Evolutionary conservation across 2,113 vertebrate species (phyloP).

Genomic region (Hypocryptadius cinnamomeus): DNA sequence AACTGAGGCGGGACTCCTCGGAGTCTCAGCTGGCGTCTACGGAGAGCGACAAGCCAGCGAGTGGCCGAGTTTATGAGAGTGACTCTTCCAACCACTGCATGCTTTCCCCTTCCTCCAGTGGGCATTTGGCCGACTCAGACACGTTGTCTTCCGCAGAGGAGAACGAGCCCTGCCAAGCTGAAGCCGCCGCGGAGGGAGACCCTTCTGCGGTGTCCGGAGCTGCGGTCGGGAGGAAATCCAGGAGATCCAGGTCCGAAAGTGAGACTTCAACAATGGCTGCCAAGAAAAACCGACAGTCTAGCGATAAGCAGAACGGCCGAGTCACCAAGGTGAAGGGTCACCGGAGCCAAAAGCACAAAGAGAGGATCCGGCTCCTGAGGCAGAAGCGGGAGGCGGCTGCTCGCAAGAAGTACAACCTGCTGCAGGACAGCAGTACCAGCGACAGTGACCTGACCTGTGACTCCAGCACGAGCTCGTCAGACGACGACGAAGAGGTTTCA

Average conservation of each 20-base stretch:
- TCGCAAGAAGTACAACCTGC: conserved; percentile 92
- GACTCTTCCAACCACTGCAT: conserved; percentile 95
- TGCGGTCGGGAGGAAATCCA: conserved; percentile 78
- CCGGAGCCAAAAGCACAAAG: conserved; percentile 95
- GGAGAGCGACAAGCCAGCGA: conserved; percentile 76
- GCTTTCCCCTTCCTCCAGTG: conserved; percentile 95
- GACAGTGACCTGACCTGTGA: conserved; percentile 97
- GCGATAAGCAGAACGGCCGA: conserved; percentile 88
- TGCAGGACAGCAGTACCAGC: conserved; percentile 98
- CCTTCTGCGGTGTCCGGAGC: conserved; percentile 59
- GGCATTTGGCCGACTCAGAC: conserved; percentile 94
- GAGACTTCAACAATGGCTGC: conserved; percentile 90
- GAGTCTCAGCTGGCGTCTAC: conserved; percentile 87
- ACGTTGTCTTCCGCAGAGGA: conserved; percentile 93
- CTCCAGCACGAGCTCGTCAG: conserved; percentile 89
- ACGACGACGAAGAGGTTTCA: conserved; percentile 85
- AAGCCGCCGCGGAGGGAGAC: conserved; percentile 68
- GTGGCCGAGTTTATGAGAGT: conserved; percentile 83
- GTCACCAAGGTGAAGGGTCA: conserved; percentile 85
- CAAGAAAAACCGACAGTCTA: conserved; percentile 92
- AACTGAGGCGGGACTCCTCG: conserved; percentile 87
- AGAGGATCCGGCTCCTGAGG: conserved; percentile 87
- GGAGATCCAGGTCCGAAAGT: conserved; percentile 90
- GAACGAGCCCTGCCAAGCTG: conserved; percentile 61
- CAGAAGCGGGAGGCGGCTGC: conserved; percentile 95